Evolutionary conservation across 2,797 vertebrate species (phyloP).

Genomic region (Oryzias sinensis): DNA sequence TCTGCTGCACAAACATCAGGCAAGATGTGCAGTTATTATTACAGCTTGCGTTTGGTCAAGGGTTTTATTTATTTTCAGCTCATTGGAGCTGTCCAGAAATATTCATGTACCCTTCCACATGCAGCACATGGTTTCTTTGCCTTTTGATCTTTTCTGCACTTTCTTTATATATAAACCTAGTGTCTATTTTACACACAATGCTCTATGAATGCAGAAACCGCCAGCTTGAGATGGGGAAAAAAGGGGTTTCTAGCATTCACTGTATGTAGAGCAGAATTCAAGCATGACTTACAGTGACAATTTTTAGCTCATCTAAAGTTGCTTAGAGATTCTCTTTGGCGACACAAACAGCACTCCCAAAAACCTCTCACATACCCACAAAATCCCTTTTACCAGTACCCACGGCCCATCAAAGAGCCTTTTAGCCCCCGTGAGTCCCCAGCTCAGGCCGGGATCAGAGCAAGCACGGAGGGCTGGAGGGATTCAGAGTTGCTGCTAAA

Average conservation of each 20-base stretch:
- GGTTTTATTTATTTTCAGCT: conserved; percentile 53
- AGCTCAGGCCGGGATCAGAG: conserved; percentile 55
- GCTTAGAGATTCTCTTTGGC: conserved; percentile 37
- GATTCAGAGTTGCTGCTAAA: conserved; percentile 40
- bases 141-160: conserved; percentile 15
- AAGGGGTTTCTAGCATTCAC: conserved; percentile 20
- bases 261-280: conserved; percentile 40
- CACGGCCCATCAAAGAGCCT: conserved; percentile 51
- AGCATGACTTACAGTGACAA: conserved; percentile 38
- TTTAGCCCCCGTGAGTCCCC: conserved; percentile 52
- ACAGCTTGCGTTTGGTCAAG: conserved; percentile 50
- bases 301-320: conserved; percentile 52
- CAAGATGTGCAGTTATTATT: conserved; percentile 32
- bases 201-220: conserved; percentile 3
- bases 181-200: conserved; percentile 6
- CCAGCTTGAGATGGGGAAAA: conserved; percentile 4
- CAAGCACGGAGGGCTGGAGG: conserved; percentile 37
- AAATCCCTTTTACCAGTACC: conserved; percentile 36
- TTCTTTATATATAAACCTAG: not conserved
- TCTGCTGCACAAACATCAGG: conserved; percentile 36
- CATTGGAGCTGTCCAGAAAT: conserved; percentile 60
- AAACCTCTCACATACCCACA: conserved; percentile 36
- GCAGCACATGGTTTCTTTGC: conserved; percentile 20
- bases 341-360: conserved; percentile 28
- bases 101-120: conserved; percentile 40